Base-by-base conservation (phyloP, 1,140 invertebrate species). In the Armadillidium nasatum region DNA sequence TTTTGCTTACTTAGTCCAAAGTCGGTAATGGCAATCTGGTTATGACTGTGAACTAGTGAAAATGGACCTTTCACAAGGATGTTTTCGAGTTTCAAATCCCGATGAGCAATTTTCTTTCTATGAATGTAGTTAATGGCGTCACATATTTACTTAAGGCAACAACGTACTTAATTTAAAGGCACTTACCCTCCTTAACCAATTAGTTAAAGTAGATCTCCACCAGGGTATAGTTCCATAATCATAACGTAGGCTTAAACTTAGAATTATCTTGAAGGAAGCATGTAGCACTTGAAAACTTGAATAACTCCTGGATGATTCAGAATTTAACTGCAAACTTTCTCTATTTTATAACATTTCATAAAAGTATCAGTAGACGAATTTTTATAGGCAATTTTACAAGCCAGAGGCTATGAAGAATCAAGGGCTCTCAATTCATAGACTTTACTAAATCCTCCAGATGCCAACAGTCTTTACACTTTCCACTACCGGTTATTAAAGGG, bases 301-400 rank as follows among this genome's bases (percentile, higher is more conserved):
- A 75, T 67, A 54, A 75, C 69, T 43, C 54, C 44, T 7, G 73
- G 73, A 75, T 75, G 73, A 15, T 45, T 19, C 11, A 75, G 66
- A 22, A 75, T 44, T 21, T 11, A 10, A 9, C 73, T 67, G 33
- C 73, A 75, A 22, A 43, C 11, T 45, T 67, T 75, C 44, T 75
- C 73, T 33, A 67, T 75, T 33, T 75, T 75, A 33, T 75, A 75
- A 68, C 66, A 75, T 19, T 66, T 75, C 19, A 75, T n/a, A 68
- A 75, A 75, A 9, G 73, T 68, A 67, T 75, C 44, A 44, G 73
- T 19, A 7, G 46, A 54, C 19, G 23, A 44, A 21, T 75, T 67
- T 45, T 75, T 19, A 13, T 44, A 60, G 23, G 73, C 73, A 9
- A 75, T 67, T 68, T 75, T 75, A 33, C 73, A 75, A 9, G 73